phyloP scores from a whole-genome alignment of 2,797 vertebrate species.

The Typhlichthys eigenmanni region DNA sequence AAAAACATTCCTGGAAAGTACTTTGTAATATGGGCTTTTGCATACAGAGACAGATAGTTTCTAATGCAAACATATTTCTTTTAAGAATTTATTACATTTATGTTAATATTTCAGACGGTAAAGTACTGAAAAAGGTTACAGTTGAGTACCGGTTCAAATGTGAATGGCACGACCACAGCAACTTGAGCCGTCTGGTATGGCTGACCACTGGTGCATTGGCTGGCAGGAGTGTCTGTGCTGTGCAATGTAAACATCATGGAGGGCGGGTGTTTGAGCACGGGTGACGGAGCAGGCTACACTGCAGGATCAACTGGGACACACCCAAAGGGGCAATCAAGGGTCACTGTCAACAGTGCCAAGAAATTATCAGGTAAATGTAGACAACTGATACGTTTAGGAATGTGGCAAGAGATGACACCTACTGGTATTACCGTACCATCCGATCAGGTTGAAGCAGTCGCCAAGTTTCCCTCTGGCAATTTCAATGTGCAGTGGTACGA shows the following conservation, averaged over 20 bases:
- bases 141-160: too few species aligned
- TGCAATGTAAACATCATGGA: conserved; percentile 31
- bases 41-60: too few species aligned
- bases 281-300: conserved; percentile 17
- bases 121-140: not conserved
- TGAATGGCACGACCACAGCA: conserved; percentile 2
- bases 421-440: conserved; percentile 35
- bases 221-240: conserved; percentile 18
- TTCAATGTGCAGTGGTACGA: conserved; percentile 19
- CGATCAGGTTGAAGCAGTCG: conserved; percentile 25
- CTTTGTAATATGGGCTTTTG: too few species aligned
- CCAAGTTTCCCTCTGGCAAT: conserved; percentile 30
- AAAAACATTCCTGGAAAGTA: too few species aligned
- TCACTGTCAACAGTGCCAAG: not conserved
- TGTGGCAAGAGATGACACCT: conserved; percentile 20
- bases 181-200: conserved; percentile 33
- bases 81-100: too few species aligned
- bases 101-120: not conserved
- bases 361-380: conserved; percentile 27
- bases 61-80: too few species aligned
- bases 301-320: conserved; percentile 13
- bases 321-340: conserved; percentile 14
- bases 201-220: conserved; percentile 5
- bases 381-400: conserved; percentile 21
- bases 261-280: not conserved